phyloP scores from a whole-genome alignment of 2,888 invertebrate genomes.

The Drosophila ezoana region DNA sequence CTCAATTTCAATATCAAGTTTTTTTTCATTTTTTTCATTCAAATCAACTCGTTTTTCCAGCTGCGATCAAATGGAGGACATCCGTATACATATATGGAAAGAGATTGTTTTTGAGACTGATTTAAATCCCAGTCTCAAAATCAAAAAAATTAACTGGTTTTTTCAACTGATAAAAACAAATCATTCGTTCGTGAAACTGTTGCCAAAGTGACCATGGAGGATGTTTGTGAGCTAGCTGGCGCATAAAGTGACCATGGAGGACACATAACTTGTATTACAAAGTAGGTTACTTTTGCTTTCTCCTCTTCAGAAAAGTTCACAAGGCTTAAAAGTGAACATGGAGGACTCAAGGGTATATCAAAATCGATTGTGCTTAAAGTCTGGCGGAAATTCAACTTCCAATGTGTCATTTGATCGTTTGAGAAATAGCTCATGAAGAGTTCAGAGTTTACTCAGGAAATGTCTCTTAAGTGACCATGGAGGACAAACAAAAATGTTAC shows the following conservation, averaged over 20 bases:
- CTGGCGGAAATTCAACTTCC: too few relatives aligned
- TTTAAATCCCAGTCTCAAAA: background rate
- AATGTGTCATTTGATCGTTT: too few relatives aligned
- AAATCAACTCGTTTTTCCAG: background rate
- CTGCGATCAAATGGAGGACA: background rate
- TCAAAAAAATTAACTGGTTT: slow-evolving; percentile 1
- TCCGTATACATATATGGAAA: background rate
- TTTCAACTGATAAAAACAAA: background rate
- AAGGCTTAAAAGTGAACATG: too few relatives aligned
- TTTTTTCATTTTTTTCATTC: background rate
- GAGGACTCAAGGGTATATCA: too few relatives aligned
- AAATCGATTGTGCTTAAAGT: too few relatives aligned
- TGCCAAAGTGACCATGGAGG: too few relatives aligned
- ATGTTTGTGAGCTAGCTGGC: too few relatives aligned
- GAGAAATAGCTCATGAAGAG: background rate
- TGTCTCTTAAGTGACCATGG: background rate
- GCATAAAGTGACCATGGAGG: too few relatives aligned
- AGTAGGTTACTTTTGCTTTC: too few relatives aligned
- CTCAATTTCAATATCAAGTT: background rate
- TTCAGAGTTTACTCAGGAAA: background rate
- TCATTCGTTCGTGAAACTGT: too few relatives aligned
- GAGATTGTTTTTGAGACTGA: background rate
- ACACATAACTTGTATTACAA: too few relatives aligned
- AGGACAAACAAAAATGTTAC: background rate
- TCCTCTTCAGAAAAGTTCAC: too few relatives aligned